These are phyloP conservation scores for Seriola quinqueradiata DNA, from an alignment of 2,113 vertebrate species.

Conservation along the genomic window DNA sequence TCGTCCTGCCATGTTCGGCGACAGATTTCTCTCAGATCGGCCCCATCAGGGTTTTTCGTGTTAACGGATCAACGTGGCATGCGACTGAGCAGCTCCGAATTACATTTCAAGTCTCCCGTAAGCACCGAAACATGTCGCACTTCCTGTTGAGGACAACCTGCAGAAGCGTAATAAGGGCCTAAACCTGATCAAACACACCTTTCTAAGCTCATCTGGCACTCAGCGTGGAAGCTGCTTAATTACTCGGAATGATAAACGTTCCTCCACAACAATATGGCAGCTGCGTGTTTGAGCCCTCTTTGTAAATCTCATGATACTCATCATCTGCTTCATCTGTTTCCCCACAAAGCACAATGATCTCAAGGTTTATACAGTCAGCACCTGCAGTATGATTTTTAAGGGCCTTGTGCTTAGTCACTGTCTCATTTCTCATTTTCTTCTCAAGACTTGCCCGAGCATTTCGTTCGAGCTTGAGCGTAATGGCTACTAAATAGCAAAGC, in stretches of 20 bases:
- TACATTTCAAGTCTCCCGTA: conserved; percentile 6
- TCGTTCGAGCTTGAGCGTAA: no score
- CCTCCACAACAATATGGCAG: not conserved
- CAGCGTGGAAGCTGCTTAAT: not conserved
- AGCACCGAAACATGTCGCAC: not conserved
- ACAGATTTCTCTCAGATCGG: not conserved
- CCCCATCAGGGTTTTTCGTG: not conserved
- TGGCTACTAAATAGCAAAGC: not conserved
- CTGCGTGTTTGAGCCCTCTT: not conserved
- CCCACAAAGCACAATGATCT: not conserved
- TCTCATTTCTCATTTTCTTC: not conserved
- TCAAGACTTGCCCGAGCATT: not conserved
- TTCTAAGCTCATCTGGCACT: conserved; percentile 20
- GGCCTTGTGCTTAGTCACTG: no score
- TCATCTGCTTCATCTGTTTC: conserved; percentile 5
- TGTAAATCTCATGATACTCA: conserved; percentile 20
- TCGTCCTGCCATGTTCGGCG: not conserved
- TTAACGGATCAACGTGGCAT: conserved; percentile 1
- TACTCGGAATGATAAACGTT: conserved; percentile 17
- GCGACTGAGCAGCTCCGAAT: not conserved
- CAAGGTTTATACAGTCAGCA: not conserved
- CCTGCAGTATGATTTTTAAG: not conserved
- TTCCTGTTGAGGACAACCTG: not conserved
- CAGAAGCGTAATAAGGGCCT: not conserved
- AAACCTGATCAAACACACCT: conserved; percentile 37